Base-by-base conservation (phyloP, 2,113 vertebrate species). In the Saimiri boliviensis region DNA sequence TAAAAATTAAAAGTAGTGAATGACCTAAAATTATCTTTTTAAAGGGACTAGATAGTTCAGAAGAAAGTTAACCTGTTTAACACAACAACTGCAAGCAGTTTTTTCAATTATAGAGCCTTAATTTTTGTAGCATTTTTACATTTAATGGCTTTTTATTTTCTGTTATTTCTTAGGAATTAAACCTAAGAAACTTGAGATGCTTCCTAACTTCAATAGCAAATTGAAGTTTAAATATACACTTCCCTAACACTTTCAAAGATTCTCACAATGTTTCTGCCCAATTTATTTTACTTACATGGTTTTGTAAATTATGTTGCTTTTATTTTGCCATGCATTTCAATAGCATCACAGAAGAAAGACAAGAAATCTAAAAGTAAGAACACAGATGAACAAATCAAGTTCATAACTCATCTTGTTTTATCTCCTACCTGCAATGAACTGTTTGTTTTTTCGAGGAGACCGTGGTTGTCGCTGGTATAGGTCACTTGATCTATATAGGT, bases 371-470 rank as follows among this genome's bases (percentile, higher is more conserved):
- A 98, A 97, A 92, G 96, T 97, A 97, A 94, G 95, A 98, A 97
- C 97, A 6, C 60, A 97, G 42, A 97, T 76, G 85, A 87, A 87
- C 10, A 5, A 60, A n/a, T 89, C 92, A 98, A 93, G 91, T 81
- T 96, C 47, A 92, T 70, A 95, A 89, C 1, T 1, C 85, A 96
- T 70, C 71, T 19, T 17, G 42, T 97, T 93, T 95, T 94, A 27
- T 95, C 47, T 96, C 98, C 96, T 99, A 99, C 99, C 99, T 99
- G 99, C 99, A 98, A 99, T 99, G 98, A 99, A 99, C 98, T 99
- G 99, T 97, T 99, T 99, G 99, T 99, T 99, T 98, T 99, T 99
- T 97, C 99, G 99, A 20, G 99, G 99, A 30, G 99, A 99, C 79
- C 99, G 99, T 47, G 99, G 99, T 79, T 99, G 99, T 45, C 99